Evolutionary conservation across 2,113 vertebrate genomes (phyloP), one percentile per base, ranked within the genome.

Genomic region (Odocoileus virginianus): DNA sequence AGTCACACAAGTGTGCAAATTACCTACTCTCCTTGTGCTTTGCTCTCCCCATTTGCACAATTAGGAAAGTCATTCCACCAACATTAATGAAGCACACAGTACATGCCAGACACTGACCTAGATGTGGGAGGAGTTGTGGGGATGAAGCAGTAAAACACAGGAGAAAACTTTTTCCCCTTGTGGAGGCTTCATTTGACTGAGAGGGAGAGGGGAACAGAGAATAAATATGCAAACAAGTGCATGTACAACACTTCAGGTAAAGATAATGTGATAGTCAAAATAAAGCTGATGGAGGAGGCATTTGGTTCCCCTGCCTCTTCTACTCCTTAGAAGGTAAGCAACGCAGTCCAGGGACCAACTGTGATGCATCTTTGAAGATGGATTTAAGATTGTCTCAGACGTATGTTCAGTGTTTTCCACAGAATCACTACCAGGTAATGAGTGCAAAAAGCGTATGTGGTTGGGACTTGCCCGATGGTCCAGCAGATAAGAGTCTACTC

Each of bases 201-300:
- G 47, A 58, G 33, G 57, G n/a, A 43, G 36, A 28, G 19, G 4
- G 45, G 33, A 40, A 14, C 1, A 1, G 47, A 47, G 86, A 36
- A 15, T 40, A 45, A n/a, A 30, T 5, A 11, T 11, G 4, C 36
- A 30, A 57, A 87, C 10, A 60, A 21, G 33, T 28, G 4, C 4
- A 8, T 5, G 1, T 7, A 28, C 1, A 21, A n/a, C 5, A 1
- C 23, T 0, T 27, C 45, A 30, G 52, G 40, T 13, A 12, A 52
- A 82, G 43, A 28, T 11, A 15, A 27, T 0, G 43, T 28, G n/a
- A 30, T 0, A 2, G 40, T 25, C 33, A 15, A 52, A 12, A 30
- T 60, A 54, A 50, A 33, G 30, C 36, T 27, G 10, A 25, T n/a
- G 28, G 40, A 30, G 27, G 11, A 2, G 27, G 10, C 6, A 5